A percentile compares a stretch with the other conserved stretches of the same genome.
Evolutionary conservation across 2,797 vertebrate genomes (phyloP).

Genomic region (Naso thynnoides): DNA sequence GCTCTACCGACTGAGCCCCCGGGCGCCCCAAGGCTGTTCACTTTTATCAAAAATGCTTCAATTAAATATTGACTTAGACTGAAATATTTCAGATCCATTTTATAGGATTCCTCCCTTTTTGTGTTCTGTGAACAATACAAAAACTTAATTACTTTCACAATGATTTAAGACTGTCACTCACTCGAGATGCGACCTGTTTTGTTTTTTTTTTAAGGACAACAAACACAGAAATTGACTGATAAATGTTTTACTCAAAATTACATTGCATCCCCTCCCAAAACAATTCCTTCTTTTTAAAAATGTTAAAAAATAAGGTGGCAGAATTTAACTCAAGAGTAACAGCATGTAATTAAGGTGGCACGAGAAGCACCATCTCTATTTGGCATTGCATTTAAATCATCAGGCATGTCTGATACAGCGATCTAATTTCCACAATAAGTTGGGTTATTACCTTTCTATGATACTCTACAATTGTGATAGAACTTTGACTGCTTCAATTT

Average conservation of each 20-base stretch:
- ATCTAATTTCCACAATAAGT: slow-evolving; percentile 17
- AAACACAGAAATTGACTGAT: slow-evolving; percentile 41
- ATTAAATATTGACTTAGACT: too few relatives aligned
- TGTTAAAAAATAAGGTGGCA: slow-evolving; percentile 45
- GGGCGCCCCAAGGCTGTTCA: too few relatives aligned
- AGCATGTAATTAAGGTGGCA: slow-evolving; percentile 32
- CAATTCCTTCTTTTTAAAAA: slow-evolving; percentile 24
- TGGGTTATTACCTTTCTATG: slow-evolving; percentile 15
- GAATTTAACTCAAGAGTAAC: slow-evolving; percentile 37
- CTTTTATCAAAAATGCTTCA: too few relatives aligned
- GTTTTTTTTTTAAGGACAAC: slow-evolving; percentile 25
- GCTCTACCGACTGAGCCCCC: too few relatives aligned
- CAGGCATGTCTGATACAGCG: slow-evolving; percentile 23
- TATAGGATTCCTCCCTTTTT: too few relatives aligned
- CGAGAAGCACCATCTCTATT: slow-evolving; percentile 25
- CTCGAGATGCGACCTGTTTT: not conserved
- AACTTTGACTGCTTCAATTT: slow-evolving; percentile 9
- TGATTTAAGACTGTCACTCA: too few relatives aligned
- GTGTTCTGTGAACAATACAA: too few relatives aligned
- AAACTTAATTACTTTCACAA: too few relatives aligned
- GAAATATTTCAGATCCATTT: too few relatives aligned
- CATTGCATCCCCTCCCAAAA: slow-evolving; percentile 42
- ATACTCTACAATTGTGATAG: slow-evolving; percentile 3
- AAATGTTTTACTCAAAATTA: slow-evolving; percentile 68
- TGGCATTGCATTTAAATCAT: slow-evolving; percentile 52